Percentiles rank a stretch among this genome's conserved stretches.
Evolutionary conservation across 1,140 invertebrate species (phyloP).

Genomic region (Drosophila athabasca): DNA sequence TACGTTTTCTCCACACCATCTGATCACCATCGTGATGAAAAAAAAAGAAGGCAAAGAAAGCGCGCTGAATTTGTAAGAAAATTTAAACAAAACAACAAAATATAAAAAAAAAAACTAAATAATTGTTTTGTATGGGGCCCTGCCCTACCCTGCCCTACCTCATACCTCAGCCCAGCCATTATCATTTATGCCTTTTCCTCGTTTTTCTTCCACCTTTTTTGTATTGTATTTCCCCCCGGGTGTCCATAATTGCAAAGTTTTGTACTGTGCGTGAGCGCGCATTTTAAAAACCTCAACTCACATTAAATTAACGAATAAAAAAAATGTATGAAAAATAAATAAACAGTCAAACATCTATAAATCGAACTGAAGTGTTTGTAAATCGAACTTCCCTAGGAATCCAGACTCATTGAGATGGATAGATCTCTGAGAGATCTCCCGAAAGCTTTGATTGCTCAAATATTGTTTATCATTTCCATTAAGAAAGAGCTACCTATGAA

Average conservation of each 20-base stretch:
- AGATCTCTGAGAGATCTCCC: too few species aligned
- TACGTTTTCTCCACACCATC: slow-evolving; percentile 47
- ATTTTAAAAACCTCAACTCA: slow-evolving; percentile 36
- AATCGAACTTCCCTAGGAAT: too few species aligned
- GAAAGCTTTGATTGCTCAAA: too few species aligned
- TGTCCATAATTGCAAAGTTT: slow-evolving; percentile 52
- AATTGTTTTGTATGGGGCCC: slow-evolving; percentile 58
- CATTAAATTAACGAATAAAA: slow-evolving; percentile 51
- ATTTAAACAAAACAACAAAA: slow-evolving; percentile 38
- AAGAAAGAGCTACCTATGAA: too few species aligned
- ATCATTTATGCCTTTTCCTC: slow-evolving; percentile 52
- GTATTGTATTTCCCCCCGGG: slow-evolving; percentile 34
- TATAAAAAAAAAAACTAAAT: slow-evolving; percentile 49
- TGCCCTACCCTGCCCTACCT: slow-evolving; percentile 30
- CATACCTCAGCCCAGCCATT: slow-evolving; percentile 27
- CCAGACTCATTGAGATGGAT: too few species aligned
- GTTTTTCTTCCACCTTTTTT: slow-evolving; percentile 22
- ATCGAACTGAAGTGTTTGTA: too few species aligned
- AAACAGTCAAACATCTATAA: background rate
- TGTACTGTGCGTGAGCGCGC: slow-evolving; percentile 59
- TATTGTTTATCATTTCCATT: too few species aligned
- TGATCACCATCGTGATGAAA: slow-evolving; percentile 29
- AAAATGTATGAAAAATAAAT: slow-evolving; percentile 20
- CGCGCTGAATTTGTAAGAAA: slow-evolving; percentile 68
- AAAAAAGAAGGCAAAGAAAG: slow-evolving; percentile 59